Evolutionary conservation across 2,113 vertebrate genomes (phyloP).

Genomic region (Atrichornis clamosus): DNA sequence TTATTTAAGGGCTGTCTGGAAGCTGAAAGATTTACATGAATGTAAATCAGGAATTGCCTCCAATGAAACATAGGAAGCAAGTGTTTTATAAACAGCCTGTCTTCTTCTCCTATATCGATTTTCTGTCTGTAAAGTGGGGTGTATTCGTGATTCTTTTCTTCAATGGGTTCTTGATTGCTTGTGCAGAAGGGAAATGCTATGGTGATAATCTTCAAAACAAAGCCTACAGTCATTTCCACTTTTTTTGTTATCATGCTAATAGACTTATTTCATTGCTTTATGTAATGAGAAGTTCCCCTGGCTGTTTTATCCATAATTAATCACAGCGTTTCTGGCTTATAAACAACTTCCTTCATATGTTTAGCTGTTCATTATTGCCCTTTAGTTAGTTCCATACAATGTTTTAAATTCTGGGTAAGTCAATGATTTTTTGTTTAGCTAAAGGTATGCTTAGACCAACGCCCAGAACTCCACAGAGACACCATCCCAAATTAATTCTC

Average conservation of each 20-base stretch:
- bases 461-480: constrained; percentile 65
- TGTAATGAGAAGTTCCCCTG: constrained; percentile 49
- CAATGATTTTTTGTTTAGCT: constrained; percentile 54
- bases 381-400: constrained; percentile 31
- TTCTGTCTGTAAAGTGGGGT: background rate
- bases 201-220: constrained; percentile 42
- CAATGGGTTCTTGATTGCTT: constrained; percentile 18
- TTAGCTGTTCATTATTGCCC: constrained; percentile 60
- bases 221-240: constrained; percentile 14
- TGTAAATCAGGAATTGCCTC: background rate
- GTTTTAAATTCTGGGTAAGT: constrained; percentile 52
- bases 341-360: constrained; percentile 47
- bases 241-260: constrained; percentile 25
- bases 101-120: background rate
- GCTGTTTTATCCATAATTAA: constrained; percentile 66
- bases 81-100: background rate
- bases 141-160: background rate
- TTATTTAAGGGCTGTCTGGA: background rate
- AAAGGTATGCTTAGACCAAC: constrained; percentile 65
- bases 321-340: constrained; percentile 57
- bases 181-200: constrained; percentile 22
- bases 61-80: background rate
- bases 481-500: constrained; percentile 70
- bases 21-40: background rate
- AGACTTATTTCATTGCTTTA: constrained; percentile 18